Conservation (phyloP, 2,888 invertebrate species). For the Strigamia transsilvanica region DNA sequence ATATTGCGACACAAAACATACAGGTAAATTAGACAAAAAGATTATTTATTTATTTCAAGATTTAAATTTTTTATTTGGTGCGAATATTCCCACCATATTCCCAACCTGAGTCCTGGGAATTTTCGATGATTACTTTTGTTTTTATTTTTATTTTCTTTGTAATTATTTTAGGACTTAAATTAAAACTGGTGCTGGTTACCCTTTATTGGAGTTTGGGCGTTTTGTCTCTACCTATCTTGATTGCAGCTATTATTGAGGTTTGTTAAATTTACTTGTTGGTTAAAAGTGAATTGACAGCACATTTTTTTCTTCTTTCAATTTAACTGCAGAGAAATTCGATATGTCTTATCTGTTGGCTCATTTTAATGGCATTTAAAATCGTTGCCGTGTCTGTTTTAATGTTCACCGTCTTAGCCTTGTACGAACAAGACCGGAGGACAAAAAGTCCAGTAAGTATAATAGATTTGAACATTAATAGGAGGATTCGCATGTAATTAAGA, state of each 20-base stretch:
- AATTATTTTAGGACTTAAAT: background rate
- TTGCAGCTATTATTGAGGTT: background rate
- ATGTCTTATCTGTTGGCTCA: background rate
- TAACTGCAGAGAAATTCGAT: background rate
- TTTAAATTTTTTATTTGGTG: no score
- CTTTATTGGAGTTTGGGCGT: background rate
- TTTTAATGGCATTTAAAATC: background rate
- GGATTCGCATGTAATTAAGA: no score
- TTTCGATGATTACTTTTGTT: no score
- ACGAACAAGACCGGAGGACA: background rate
- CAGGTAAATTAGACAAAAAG: no score
- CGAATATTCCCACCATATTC: no score
- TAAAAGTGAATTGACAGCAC: background rate
- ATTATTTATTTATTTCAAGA: no score
- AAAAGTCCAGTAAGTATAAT: background rate
- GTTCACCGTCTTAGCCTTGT: background rate
- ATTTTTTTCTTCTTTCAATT: background rate
- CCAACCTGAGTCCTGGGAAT: no score
- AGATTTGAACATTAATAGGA: no score
- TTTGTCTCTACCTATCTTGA: background rate
- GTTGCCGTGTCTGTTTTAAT: background rate
- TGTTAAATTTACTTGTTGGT: background rate
- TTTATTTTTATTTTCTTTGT: background rate
- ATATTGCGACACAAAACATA: no score
- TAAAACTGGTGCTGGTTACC: background rate